Conservation (phyloP, 2,113 vertebrate genomes). For the Melanocharis versteri region DNA sequence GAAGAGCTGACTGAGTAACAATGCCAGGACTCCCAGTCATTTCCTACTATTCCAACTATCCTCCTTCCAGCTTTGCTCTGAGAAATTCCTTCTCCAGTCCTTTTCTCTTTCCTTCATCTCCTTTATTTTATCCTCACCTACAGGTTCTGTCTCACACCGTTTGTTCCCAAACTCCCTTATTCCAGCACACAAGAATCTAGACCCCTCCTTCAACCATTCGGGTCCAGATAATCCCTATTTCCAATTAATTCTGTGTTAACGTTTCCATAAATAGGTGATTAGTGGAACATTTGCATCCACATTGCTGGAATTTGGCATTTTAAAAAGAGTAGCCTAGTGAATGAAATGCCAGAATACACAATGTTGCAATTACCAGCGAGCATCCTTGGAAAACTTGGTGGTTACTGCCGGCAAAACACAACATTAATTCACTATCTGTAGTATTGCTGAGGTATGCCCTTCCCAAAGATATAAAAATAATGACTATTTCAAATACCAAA, state of each 20-base stretch:
- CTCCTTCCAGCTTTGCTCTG: background rate
- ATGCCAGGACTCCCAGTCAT: background rate
- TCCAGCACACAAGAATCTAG: background rate
- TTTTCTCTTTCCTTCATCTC: background rate
- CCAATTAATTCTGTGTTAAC: background rate
- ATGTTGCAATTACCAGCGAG: background rate
- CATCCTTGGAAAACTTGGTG: background rate
- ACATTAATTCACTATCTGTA: background rate
- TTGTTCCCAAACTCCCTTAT: background rate
- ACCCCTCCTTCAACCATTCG: background rate
- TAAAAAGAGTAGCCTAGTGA: background rate
- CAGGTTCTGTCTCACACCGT: background rate
- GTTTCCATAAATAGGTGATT: background rate
- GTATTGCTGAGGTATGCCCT: background rate
- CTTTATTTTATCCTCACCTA: background rate
- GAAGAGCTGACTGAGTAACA: background rate
- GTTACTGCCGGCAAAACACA: background rate
- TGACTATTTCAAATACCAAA: background rate
- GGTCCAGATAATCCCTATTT: background rate
- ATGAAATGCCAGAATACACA: background rate
- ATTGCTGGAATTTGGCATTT: background rate
- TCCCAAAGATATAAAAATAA: background rate
- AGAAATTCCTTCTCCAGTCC: background rate
- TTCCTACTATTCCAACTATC: background rate
- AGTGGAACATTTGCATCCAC: background rate